These are phyloP conservation scores for Percopsis omiscomaycus DNA, from an alignment of 2,797 vertebrate species.

Conservation along the genomic window DNA sequence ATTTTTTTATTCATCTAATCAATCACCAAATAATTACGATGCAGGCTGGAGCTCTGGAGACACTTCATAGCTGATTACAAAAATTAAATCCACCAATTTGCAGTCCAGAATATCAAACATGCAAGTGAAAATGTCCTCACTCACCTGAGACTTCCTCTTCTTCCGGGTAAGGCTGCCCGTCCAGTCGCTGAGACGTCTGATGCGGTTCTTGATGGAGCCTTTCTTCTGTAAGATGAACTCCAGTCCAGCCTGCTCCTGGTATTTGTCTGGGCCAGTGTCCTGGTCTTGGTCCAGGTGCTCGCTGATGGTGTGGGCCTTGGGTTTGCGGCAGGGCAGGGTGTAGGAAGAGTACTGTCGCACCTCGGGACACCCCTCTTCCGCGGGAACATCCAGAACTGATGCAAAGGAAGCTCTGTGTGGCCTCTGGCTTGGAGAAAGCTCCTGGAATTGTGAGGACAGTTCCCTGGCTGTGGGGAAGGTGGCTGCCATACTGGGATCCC, in stretches of 20 bases:
- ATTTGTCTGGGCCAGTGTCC: constrained; percentile 38
- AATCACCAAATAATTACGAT: too few species aligned
- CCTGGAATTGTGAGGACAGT: constrained; percentile 75
- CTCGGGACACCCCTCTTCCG: constrained; percentile 77
- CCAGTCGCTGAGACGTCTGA: constrained; percentile 93
- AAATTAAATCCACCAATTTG: neutral
- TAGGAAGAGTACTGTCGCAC: constrained; percentile 84
- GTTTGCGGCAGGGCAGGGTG: constrained; percentile 88
- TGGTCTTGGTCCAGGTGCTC: constrained; percentile 42
- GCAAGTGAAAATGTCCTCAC: neutral
- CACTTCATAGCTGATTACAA: too few species aligned
- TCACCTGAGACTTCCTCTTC: constrained; percentile 89
- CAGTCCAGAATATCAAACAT: neutral
- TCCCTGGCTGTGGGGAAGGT: constrained; percentile 73
- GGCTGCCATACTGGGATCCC: constrained; percentile 75
- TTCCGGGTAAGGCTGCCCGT: constrained; percentile 91
- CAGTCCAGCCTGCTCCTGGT: constrained; percentile 47
- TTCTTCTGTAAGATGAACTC: constrained; percentile 83
- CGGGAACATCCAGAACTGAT: constrained; percentile 82
- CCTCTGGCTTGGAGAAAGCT: constrained; percentile 57
- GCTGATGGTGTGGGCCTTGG: constrained; percentile 72
- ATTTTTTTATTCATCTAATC: too few species aligned
- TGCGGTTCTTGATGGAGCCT: constrained; percentile 86
- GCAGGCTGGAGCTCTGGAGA: too few species aligned
- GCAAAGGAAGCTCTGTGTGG: constrained; percentile 84